Percentiles rank a stretch among this genome's conserved stretches.
phyloP scores from a whole-genome alignment of 2,113 vertebrate genomes.

The Alouatta palliata region DNA sequence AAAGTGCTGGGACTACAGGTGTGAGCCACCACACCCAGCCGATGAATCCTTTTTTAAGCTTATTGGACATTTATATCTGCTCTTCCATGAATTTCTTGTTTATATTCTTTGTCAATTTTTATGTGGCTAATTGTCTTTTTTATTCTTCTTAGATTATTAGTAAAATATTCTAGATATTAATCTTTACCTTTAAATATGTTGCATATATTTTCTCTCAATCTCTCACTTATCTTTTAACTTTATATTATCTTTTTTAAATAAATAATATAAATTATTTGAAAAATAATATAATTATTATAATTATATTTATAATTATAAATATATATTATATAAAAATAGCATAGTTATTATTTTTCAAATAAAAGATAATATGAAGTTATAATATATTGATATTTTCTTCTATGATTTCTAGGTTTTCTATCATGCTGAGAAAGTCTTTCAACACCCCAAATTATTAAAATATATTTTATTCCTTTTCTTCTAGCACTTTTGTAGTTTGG shows the following conservation, averaged over 20 bases:
- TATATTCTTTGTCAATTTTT: background rate
- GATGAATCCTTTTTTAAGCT: background rate
- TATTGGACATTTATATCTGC: background rate
- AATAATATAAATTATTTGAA: no score
- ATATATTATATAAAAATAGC: no score
- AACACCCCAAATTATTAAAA: background rate
- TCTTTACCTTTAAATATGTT: background rate
- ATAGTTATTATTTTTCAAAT: background rate
- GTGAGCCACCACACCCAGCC: no score
- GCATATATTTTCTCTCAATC: background rate
- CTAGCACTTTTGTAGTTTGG: background rate
- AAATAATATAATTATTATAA: no score
- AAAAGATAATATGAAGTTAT: background rate
- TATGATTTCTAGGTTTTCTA: background rate
- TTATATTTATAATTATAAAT: no score
- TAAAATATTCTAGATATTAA: slow-evolving; percentile 25
- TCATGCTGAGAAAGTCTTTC: background rate
- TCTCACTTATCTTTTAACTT: slow-evolving; percentile 27
- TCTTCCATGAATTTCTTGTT: slow-evolving; percentile 1
- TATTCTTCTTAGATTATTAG: background rate
- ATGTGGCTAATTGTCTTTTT: background rate
- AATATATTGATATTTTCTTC: slow-evolving; percentile 2
- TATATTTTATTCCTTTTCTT: background rate
- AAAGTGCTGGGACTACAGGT: no score
- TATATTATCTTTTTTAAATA: slow-evolving; percentile 22